Percentiles rank a stretch among this genome's conserved stretches.
Conservation (phyloP, 2,797 vertebrate species). For the Centropyge bicolor region DNA sequence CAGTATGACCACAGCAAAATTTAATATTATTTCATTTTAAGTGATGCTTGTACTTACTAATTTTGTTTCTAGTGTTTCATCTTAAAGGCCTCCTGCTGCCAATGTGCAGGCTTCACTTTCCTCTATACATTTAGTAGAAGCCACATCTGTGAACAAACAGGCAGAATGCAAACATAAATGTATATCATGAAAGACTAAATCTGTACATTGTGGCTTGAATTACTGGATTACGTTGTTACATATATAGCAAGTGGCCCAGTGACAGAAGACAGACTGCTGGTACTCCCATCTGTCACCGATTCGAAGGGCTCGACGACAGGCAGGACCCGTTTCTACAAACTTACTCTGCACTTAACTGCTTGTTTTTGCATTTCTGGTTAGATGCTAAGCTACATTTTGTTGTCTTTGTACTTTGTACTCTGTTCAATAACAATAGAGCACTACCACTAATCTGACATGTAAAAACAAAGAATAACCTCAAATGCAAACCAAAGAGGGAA, state of each 20-base stretch:
- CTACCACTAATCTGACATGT: background rate
- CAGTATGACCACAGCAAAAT: slow-evolving; percentile 7
- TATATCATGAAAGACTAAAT: background rate
- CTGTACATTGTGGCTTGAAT: background rate
- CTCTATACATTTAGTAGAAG: background rate
- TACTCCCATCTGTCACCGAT: background rate
- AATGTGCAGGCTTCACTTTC: background rate
- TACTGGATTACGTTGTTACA: background rate
- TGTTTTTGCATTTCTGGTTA: no score
- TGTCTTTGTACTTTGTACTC: no score
- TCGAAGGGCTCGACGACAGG: background rate
- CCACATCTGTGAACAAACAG: background rate
- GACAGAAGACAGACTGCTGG: background rate
- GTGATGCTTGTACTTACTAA: background rate
- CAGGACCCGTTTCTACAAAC: background rate
- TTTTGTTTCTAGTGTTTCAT: background rate
- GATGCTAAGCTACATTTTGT: no score
- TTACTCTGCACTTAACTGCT: no score
- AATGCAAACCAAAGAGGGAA: slow-evolving; percentile 31
- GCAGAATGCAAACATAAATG: background rate
- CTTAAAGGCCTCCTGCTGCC: background rate
- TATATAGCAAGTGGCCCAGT: background rate
- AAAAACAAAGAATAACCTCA: background rate
- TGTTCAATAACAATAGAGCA: background rate
- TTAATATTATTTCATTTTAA: background rate